phyloP scores from a whole-genome alignment of 2,888 invertebrate species.

The Mimachlamys varia region DNA sequence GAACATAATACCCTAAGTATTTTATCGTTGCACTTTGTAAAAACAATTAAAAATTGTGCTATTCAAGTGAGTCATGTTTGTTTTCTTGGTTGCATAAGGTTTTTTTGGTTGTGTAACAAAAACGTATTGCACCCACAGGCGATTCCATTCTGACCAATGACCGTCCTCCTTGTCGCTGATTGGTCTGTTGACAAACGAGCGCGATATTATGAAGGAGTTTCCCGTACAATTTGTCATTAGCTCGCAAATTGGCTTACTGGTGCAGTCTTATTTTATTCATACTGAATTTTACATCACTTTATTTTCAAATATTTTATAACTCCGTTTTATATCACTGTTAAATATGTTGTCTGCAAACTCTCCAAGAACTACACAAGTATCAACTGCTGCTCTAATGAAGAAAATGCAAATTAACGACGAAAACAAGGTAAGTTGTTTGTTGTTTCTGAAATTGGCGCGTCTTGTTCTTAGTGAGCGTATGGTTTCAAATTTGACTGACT shows the following conservation, averaged over 20 bases:
- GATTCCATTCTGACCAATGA: conserved; percentile 52
- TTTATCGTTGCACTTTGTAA: neutral
- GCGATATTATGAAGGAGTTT: conserved; percentile 58
- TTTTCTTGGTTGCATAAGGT: too few relatives aligned
- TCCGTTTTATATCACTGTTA: neutral
- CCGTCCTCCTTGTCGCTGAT: conserved; percentile 40
- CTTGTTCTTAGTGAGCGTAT: neutral
- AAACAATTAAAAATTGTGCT: neutral
- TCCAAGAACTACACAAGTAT: conserved; percentile 61
- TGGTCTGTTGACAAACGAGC: conserved; percentile 49
- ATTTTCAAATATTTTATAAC: neutral
- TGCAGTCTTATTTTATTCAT: neutral
- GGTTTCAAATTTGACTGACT: neutral
- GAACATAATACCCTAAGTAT: neutral
- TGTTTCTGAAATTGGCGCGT: conserved; percentile 36
- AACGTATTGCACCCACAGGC: conserved; percentile 39
- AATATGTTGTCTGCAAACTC: conserved; percentile 63
- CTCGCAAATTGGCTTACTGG: conserved; percentile 31
- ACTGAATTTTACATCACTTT: neutral
- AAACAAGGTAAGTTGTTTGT: conserved; percentile 68
- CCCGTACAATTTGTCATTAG: conserved; percentile 49
- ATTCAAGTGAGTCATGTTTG: neutral
- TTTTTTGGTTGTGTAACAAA: neutral
- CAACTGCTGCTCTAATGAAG: conserved; percentile 59
- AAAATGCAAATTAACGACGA: conserved; percentile 71